Evolutionary conservation across 2,797 vertebrate species (phyloP).

Genomic region (Xenops minutus): DNA sequence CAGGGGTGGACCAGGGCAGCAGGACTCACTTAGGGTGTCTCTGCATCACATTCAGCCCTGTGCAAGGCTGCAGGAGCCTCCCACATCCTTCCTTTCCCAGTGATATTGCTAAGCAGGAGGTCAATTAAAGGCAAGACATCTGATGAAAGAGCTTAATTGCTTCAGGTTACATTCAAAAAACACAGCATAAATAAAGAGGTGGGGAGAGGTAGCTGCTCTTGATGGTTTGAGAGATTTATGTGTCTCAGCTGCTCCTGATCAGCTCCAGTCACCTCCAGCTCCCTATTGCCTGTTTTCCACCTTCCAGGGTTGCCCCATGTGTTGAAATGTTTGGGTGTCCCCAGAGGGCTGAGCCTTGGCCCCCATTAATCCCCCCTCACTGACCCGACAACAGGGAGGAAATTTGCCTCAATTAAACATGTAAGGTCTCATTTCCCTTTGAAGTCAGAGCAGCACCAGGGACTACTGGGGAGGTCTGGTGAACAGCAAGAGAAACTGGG

Average conservation of each 20-base stretch:
- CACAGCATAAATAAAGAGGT: not conserved
- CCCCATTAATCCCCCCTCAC: conserved; percentile 19
- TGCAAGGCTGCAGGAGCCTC: not conserved
- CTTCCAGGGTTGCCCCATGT: not conserved
- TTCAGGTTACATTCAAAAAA: conserved; percentile 31
- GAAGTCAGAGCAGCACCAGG: conserved; percentile 27
- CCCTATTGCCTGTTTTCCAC: not conserved
- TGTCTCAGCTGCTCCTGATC: conserved; percentile 50
- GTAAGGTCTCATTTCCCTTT: conserved; percentile 63
- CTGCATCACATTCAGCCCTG: not conserved
- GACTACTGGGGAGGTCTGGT: conserved; percentile 6
- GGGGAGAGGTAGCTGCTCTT: not conserved
- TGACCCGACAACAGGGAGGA: conserved; percentile 60
- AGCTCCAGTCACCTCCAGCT: not conserved
- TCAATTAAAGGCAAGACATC: not conserved
- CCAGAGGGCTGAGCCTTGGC: conserved; percentile 33
- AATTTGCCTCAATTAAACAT: conserved; percentile 60
- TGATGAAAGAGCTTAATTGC: conserved; percentile 54
- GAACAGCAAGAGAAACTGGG: not conserved
- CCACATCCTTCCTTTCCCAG: not conserved
- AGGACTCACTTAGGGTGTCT: not conserved
- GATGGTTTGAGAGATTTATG: conserved; percentile 37
- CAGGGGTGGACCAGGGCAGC: not conserved
- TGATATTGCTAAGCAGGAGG: not conserved
- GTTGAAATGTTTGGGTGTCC: conserved; percentile 53